phyloP scores from a whole-genome alignment of 2,797 vertebrate species.

The Sebastes kiyomatsui region DNA sequence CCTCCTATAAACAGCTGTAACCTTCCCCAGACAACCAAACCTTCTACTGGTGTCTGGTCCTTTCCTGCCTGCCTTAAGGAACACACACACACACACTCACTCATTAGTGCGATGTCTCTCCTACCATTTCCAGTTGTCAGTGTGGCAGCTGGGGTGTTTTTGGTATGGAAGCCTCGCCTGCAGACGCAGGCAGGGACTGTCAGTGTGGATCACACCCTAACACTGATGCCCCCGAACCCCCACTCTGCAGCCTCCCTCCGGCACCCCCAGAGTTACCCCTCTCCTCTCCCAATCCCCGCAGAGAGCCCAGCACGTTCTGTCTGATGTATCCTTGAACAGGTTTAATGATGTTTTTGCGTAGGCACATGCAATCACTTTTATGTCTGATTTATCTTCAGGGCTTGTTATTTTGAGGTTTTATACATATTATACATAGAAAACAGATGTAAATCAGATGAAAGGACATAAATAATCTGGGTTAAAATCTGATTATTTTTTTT shows the following conservation, averaged over 20 bases:
- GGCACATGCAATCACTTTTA: not conserved
- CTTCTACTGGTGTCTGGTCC: not conserved
- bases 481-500: not conserved
- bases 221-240: conserved; percentile 19
- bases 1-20: not conserved
- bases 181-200: conserved; percentile 64
- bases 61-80: conserved; percentile 1
- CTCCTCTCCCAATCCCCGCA: not conserved
- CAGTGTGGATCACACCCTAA: conserved; percentile 63
- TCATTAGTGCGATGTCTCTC: conserved; percentile 77
- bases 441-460: not conserved
- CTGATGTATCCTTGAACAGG: not conserved
- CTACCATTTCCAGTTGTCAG: conserved; percentile 77
- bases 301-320: not conserved
- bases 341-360: not conserved
- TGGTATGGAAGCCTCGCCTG: conserved; percentile 59
- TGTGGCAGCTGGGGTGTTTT: conserved; percentile 60
- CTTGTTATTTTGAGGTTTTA: not conserved
- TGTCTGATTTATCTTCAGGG: not conserved
- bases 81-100: conserved; percentile 26
- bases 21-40: not conserved
- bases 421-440: not conserved
- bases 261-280: not conserved
- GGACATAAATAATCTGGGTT: no score
- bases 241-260: not conserved